Evolutionary conservation across 37 sponge, comb jelly and placozoan genomes (phyloP), one percentile per base, ranked within the genome.

Genomic region (Crambe crambe): DNA sequence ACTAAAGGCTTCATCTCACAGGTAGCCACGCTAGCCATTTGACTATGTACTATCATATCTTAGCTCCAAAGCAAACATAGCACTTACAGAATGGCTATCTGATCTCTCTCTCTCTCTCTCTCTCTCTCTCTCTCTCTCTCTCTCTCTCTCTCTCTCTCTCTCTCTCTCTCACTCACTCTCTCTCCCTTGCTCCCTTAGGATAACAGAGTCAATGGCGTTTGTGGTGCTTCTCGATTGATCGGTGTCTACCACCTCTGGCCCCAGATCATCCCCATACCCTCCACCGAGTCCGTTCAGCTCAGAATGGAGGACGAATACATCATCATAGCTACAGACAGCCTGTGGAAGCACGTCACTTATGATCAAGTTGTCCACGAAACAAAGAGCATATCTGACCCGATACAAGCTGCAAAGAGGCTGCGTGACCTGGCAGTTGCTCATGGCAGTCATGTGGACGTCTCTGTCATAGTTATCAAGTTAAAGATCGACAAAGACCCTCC

Each of bases 241-340:
- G 96, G 96, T 32, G 86, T 76, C 68, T 89, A 86, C 79, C 79
- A 89, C 65, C 78, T 92, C 26, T 78, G 76, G 64, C 96, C 96
- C 37, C 68, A 86, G 26, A 61, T 95, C 42, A 87, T 91, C 51
- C 96, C 96, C 20, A 54, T 60, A 29, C 96, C 96, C 25, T 86
- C 86, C 35, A 68, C 86, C 25, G 65, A 57, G 31, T 81, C 93
- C 1, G 44, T 95, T 1, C 20, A 64, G 25, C 91, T 95, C 18
- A 68, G 60, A 3, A 47, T 76, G 17, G 74, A 40, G 17, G 90
- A 92, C 42, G 85, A 84, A 42, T 89, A 79, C 65, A 23, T 95
- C 29, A 68, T 95, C 51, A 75, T 95, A n/a, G 96, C 75, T 27
- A 89, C 75, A 8, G 85, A 82, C 17, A 69, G 90, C 18, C 62